A percentile compares a stretch with the other conserved stretches of the same genome.
Evolutionary conservation across 1,140 invertebrate genomes (phyloP).

Genomic region (Hypsibius dujardini): DNA sequence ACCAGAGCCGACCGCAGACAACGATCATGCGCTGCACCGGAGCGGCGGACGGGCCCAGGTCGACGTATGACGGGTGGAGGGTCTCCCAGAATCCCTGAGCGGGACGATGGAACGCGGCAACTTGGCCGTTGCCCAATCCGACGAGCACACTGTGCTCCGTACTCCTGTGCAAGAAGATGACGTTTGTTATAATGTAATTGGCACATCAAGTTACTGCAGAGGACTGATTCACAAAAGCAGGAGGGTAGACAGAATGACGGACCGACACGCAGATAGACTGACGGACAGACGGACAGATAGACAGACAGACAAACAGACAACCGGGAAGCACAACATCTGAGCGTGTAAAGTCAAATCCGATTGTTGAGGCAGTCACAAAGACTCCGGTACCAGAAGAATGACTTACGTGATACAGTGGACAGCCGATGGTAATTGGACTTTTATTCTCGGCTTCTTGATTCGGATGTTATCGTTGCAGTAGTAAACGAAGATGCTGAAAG

Average conservation of each 20-base stretch:
- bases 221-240: too few species aligned
- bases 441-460: constrained; percentile 80
- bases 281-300: too few species aligned
- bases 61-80: constrained; percentile 46
- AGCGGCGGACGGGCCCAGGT: constrained; percentile 51
- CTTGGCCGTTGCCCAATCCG: constrained; percentile 73
- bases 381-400: too few species aligned
- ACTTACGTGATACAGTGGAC: constrained; percentile 77
- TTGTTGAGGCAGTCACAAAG: too few species aligned
- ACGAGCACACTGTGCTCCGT: constrained; percentile 80
- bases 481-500: constrained; percentile 66
- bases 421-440: constrained; percentile 66
- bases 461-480: constrained; percentile 84
- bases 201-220: too few species aligned
- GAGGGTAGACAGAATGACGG: too few species aligned
- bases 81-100: constrained; percentile 66
- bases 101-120: constrained; percentile 52
- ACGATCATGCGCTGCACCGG: constrained; percentile 67
- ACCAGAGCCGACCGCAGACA: constrained; percentile 68
- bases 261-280: too few species aligned
- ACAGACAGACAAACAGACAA: too few species aligned
- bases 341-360: too few species aligned
- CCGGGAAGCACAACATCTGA: too few species aligned
- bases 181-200: too few species aligned
- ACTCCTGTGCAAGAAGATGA: constrained; percentile 43